Evolutionary conservation across 2,888 invertebrate species (phyloP).

Genomic region (Dione juno): DNA sequence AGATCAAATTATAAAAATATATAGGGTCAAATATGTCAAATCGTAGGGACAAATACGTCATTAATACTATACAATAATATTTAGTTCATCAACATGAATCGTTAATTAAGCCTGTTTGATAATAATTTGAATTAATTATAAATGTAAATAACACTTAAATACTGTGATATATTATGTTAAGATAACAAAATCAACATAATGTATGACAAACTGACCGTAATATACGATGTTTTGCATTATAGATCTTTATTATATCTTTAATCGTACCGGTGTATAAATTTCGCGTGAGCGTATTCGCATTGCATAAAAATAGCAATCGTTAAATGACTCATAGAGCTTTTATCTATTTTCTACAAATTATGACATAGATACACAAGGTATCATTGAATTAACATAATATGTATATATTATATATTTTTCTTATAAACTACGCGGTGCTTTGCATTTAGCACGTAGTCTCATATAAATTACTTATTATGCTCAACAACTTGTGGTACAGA

Average conservation of each 20-base stretch:
- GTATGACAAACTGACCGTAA: neutral
- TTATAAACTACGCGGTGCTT: too few species aligned
- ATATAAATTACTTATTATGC: too few species aligned
- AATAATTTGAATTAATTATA: slow-evolving; percentile 5
- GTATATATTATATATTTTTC: neutral
- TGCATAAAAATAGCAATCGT: slow-evolving; percentile 30
- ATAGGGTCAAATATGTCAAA: too few species aligned
- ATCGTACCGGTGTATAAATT: slow-evolving; percentile 1
- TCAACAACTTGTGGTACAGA: too few species aligned
- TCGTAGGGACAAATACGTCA: neutral
- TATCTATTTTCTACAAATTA: slow-evolving; percentile 4
- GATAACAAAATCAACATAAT: neutral
- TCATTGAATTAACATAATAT: neutral
- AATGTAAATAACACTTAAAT: neutral
- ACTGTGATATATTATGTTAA: neutral
- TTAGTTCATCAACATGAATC: neutral
- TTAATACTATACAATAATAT: neutral
- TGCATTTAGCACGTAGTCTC: too few species aligned
- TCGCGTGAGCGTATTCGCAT: slow-evolving; percentile 18
- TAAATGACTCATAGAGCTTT: slow-evolving; percentile 13
- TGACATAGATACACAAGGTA: neutral
- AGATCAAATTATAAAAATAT: too few species aligned
- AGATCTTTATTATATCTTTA: neutral
- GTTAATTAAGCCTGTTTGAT: neutral
- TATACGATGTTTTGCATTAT: neutral